A percentile compares a stretch with the other conserved stretches of the same genome.
These are phyloP conservation scores for Listronotus bonariensis DNA, from an alignment of 1,140 invertebrate species.

Conservation along the genomic window DNA sequence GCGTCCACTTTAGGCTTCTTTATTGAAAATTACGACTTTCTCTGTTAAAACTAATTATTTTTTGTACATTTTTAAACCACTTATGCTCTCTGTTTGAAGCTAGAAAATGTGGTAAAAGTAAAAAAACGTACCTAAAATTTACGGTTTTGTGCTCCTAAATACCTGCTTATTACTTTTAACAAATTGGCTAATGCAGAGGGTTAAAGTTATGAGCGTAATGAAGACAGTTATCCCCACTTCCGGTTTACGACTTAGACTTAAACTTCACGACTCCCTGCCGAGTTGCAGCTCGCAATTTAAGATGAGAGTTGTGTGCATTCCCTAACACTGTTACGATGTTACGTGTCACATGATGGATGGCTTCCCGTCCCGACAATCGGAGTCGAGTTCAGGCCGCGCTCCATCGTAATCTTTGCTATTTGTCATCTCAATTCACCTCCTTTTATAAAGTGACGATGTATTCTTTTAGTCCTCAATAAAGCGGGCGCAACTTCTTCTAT, in stretches of 20 bases:
- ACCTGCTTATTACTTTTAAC: too few relatives aligned
- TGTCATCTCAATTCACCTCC: conserved; percentile 53
- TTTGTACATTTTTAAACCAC: too few relatives aligned
- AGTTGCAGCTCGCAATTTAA: conserved; percentile 12
- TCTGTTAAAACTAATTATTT: too few relatives aligned
- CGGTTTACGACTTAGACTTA: conserved; percentile 26
- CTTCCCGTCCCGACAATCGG: conserved; percentile 48
- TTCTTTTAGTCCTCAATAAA: conserved; percentile 51
- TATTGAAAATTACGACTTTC: too few relatives aligned
- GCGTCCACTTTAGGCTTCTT: too few relatives aligned
- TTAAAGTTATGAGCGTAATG: conserved; percentile 13
- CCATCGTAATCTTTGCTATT: conserved; percentile 49
- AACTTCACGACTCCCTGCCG: conserved; percentile 16
- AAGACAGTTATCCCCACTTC: conserved; percentile 27
- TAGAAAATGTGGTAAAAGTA: too few relatives aligned
- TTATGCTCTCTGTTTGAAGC: too few relatives aligned
- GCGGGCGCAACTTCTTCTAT: conserved; percentile 27
- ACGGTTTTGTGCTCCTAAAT: too few relatives aligned
- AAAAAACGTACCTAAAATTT: too few relatives aligned
- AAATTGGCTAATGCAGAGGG: conserved; percentile 4
- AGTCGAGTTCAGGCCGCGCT: conserved; percentile 47
- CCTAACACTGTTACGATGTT: conserved; percentile 23
- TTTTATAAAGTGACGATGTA: conserved; percentile 49
- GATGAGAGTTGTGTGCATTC: conserved; percentile 7
- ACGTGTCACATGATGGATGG: conserved; percentile 48